Percentiles rank a stretch among this genome's conserved stretches.
Conservation (phyloP, 2,797 vertebrate species). For the Characodon lateralis region DNA sequence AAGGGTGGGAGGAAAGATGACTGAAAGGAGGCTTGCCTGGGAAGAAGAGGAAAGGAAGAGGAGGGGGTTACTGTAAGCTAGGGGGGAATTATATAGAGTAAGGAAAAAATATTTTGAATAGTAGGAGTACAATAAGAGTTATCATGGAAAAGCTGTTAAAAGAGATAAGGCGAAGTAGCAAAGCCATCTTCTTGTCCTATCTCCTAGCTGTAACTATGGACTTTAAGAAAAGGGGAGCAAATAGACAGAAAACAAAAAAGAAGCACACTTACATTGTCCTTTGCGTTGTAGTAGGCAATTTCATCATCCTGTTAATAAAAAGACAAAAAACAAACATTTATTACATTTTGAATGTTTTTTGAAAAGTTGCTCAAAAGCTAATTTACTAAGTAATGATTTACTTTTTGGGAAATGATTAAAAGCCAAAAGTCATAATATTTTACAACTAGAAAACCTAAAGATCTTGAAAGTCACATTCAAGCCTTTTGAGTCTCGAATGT, state of each 20-base stretch:
- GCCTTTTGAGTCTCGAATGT: background rate
- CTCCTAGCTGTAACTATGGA: slow-evolving; percentile 34
- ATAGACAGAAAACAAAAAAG: background rate
- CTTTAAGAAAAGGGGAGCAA: slow-evolving; percentile 30
- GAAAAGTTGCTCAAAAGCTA: slow-evolving; percentile 6
- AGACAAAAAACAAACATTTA: slow-evolving; percentile 34
- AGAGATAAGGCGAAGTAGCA: slow-evolving; percentile 14
- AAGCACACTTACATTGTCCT: slow-evolving; percentile 86
- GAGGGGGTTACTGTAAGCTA: slow-evolving; percentile 29
- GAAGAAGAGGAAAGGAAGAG: slow-evolving; percentile 42
- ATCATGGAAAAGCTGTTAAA: slow-evolving; percentile 24
- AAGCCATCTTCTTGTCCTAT: slow-evolving; percentile 21
- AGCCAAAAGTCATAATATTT: background rate
- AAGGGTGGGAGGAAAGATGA: slow-evolving; percentile 54
- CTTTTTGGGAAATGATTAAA: background rate
- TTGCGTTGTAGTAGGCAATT: slow-evolving; percentile 93
- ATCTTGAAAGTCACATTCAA: background rate
- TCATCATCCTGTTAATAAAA: slow-evolving; percentile 84
- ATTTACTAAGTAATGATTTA: background rate
- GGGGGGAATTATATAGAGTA: slow-evolving; percentile 19
- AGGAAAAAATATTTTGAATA: slow-evolving; percentile 23
- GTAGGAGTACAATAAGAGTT: slow-evolving; percentile 22
- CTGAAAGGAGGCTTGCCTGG: slow-evolving; percentile 33
- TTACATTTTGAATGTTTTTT: slow-evolving; percentile 13
- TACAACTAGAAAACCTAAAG: background rate